Conservation (phyloP, 1,140 invertebrate genomes). For the Onthophagus taurus region DNA sequence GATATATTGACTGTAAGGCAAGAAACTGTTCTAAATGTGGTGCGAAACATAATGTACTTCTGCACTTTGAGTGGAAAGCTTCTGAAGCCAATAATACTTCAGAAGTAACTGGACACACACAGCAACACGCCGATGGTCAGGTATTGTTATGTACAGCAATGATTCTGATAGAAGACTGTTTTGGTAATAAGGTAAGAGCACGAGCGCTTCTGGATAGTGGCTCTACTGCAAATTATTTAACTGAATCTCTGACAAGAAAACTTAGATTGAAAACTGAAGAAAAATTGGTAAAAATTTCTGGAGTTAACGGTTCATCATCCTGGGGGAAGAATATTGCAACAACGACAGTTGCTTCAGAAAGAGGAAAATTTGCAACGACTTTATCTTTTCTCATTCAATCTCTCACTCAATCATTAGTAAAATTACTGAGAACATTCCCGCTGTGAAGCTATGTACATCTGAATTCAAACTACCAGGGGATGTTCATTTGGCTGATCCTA, state of each 20-base stretch:
- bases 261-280: constrained; percentile 12
- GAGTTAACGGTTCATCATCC: not conserved
- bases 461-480: constrained; percentile 20
- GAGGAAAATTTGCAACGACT: constrained; percentile 1
- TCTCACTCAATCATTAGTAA: constrained; percentile 7
- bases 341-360: not conserved
- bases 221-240: constrained; percentile 23
- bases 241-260: constrained; percentile 10
- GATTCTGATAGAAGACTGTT: too few species aligned
- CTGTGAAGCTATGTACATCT: constrained; percentile 7
- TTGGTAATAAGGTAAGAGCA: too few species aligned
- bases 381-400: constrained; percentile 11
- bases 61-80: too few species aligned
- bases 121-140: too few species aligned
- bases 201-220: constrained; percentile 22
- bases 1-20: too few species aligned
- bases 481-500: constrained; percentile 21
- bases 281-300: constrained; percentile 15
- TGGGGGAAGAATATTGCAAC: not conserved
- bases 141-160: too few species aligned
- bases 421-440: constrained; percentile 17
- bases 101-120: too few species aligned
- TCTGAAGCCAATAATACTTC: too few species aligned
- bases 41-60: too few species aligned
- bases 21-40: too few species aligned